phyloP scores from a whole-genome alignment of 2,797 vertebrate species.

The Bradypodion ventrale region DNA sequence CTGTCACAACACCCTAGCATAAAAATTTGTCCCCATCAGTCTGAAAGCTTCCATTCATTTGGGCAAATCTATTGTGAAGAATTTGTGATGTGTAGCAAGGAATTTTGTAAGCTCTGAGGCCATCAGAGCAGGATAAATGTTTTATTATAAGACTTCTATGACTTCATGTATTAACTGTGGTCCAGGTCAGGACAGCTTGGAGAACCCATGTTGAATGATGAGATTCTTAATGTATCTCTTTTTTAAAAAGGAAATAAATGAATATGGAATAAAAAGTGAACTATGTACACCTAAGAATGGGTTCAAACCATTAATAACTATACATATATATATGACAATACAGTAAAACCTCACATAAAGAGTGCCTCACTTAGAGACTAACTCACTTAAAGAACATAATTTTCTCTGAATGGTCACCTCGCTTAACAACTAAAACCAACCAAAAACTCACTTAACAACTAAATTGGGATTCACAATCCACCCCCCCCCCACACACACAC shows the following conservation, averaged over 20 bases:
- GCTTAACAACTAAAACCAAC: no score
- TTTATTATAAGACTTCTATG: not conserved
- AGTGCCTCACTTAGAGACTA: no score
- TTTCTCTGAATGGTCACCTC: no score
- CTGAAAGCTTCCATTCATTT: constrained; percentile 9
- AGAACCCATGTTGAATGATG: not conserved
- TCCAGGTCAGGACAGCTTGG: not conserved
- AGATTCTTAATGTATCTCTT: not conserved
- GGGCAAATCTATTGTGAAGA: constrained; percentile 28
- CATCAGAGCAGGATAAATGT: not conserved
- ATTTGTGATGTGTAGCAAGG: constrained; percentile 8
- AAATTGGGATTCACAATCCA: no score
- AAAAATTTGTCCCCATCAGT: constrained; percentile 44
- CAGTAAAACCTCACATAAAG: no score
- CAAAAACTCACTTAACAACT: no score
- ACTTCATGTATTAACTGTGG: not conserved
- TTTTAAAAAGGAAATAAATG: not conserved
- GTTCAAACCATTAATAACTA: not conserved
- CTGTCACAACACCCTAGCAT: not conserved
- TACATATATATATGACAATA: not conserved
- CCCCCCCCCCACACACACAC: no score
- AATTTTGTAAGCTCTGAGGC: constrained; percentile 2
- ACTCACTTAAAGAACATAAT: no score
- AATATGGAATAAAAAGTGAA: not conserved
- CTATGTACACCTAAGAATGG: not conserved